A percentile compares a stretch with the other conserved stretches of the same genome.
Evolutionary conservation across 2,797 vertebrate species (phyloP).

Genomic region (Chrysocyon brachyurus): DNA sequence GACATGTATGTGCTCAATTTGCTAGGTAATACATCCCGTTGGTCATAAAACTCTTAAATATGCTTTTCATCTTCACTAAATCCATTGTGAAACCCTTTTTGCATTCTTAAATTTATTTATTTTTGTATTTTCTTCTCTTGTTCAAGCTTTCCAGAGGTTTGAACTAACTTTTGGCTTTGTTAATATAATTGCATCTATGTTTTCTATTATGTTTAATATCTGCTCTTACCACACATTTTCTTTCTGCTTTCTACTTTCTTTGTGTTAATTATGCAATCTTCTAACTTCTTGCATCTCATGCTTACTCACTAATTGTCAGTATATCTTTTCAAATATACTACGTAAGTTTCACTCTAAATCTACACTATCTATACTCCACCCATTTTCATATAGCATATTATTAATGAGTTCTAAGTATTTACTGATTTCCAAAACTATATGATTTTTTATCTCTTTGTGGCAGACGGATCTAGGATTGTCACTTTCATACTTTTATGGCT

Average conservation of each 20-base stretch:
- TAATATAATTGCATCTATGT: background rate
- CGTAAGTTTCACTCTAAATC: background rate
- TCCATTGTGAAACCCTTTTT: background rate
- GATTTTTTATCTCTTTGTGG: background rate
- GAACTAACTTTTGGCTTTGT: background rate
- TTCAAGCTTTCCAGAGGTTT: background rate
- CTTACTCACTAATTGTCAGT: background rate
- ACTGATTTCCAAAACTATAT: background rate
- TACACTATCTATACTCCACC: background rate
- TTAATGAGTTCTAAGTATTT: background rate
- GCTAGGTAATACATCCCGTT: background rate
- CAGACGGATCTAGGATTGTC: background rate
- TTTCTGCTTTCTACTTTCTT: background rate
- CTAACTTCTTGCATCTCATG: background rate
- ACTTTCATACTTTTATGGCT: background rate
- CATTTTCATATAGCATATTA: background rate
- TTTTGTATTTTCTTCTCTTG: background rate
- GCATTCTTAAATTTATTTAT: background rate
- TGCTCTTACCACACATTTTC: background rate
- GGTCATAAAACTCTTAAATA: background rate
- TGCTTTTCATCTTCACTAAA: background rate
- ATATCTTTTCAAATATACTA: background rate
- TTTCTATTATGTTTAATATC: background rate
- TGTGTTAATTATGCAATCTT: constrained; percentile 19
- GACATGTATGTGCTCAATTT: background rate